A percentile compares a stretch with the other conserved stretches of the same genome.
These are phyloP conservation scores for Synergus itoensis DNA, from an alignment of 2,888 invertebrate genomes.

Conservation along the genomic window DNA sequence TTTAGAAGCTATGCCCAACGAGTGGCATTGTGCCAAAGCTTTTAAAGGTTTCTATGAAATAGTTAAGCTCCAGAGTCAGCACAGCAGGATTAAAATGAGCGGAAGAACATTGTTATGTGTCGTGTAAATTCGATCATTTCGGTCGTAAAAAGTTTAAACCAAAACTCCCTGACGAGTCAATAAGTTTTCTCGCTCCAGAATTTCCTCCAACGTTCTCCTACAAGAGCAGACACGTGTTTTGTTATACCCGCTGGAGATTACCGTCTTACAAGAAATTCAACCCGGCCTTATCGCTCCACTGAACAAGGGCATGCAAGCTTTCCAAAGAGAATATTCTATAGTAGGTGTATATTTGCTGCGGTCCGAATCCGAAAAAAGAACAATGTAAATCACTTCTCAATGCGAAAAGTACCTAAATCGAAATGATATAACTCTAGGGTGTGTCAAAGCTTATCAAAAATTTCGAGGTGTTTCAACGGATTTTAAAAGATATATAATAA, in stretches of 20 bases:
- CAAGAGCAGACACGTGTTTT: background rate
- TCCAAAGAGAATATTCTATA: conserved; percentile 24
- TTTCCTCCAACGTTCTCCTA: background rate
- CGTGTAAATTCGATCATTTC: background rate
- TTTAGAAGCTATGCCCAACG: background rate
- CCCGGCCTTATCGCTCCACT: conserved; percentile 22
- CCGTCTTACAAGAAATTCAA: conserved; percentile 2
- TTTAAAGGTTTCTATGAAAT: background rate
- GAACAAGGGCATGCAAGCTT: background rate
- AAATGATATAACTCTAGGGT: too few relatives aligned
- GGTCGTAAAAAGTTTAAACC: background rate
- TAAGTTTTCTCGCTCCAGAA: background rate
- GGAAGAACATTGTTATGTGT: background rate
- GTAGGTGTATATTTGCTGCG: conserved; percentile 2
- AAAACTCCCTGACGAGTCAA: background rate
- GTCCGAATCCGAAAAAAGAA: background rate
- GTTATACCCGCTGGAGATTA: background rate
- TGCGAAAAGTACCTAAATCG: too few relatives aligned
- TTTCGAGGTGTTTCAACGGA: too few relatives aligned
- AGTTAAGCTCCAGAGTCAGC: background rate
- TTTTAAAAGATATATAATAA: too few relatives aligned
- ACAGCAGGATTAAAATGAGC: background rate
- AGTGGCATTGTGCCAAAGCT: background rate
- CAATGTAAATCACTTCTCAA: conserved; percentile 22
- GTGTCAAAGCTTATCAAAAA: too few relatives aligned